phyloP scores from a whole-genome alignment of 2,113 vertebrate species.

The Paracanthobrama guichenoti region DNA sequence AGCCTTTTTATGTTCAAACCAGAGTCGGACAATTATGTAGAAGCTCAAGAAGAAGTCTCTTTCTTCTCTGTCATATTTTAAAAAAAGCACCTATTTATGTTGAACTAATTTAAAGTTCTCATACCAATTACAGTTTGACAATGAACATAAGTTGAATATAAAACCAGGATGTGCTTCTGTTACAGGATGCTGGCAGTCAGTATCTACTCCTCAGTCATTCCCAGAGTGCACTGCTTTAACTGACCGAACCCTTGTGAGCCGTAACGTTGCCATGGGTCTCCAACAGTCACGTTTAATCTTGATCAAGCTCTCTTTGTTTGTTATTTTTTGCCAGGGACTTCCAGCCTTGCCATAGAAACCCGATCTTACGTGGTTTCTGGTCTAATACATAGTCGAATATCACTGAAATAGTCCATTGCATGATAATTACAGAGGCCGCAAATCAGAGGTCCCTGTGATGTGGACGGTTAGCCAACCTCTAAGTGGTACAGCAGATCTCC shows the following conservation, averaged over 20 bases:
- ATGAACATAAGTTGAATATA: background rate
- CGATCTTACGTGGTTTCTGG: conserved; percentile 67
- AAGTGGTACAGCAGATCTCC: conserved; percentile 75
- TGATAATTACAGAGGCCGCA: conserved; percentile 75
- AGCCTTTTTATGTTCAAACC: too few species aligned
- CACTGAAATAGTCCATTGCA: conserved; percentile 73
- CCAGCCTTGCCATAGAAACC: conserved; percentile 74
- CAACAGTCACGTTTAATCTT: conserved; percentile 65
- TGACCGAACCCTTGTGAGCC: conserved; percentile 30
- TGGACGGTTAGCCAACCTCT: conserved; percentile 70
- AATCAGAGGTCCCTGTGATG: conserved; percentile 76
- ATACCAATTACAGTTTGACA: background rate
- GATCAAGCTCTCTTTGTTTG: conserved; percentile 71
- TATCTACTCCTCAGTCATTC: conserved; percentile 30
- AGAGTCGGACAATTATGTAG: too few species aligned
- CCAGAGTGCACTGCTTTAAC: conserved; percentile 22
- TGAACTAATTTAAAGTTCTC: background rate
- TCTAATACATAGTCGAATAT: conserved; percentile 74
- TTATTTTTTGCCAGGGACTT: conserved; percentile 72
- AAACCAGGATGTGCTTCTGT: conserved; percentile 10
- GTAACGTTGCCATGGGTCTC: conserved; percentile 52
- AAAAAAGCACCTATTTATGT: background rate
- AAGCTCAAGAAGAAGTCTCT: too few species aligned
- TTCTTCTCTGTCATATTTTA: background rate
- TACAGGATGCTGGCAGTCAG: conserved; percentile 22